Base-by-base conservation (phyloP, 2,888 invertebrate species). In the Yponomeuta evonymella region DNA sequence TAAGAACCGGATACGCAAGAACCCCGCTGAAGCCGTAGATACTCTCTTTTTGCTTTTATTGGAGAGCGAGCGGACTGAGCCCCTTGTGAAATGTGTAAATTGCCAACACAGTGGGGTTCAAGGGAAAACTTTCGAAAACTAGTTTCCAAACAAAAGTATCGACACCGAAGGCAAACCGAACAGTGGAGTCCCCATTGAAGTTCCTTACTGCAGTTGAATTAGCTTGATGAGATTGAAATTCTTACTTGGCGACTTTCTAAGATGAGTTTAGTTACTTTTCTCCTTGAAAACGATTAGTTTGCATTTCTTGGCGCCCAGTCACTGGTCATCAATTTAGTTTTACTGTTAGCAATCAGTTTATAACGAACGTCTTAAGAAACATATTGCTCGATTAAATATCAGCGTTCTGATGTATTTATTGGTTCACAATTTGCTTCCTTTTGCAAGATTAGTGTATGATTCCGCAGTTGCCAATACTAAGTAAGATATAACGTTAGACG, bases 31-130 rank as follows among this genome's bases (percentile, higher is more conserved):
- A 30, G 30, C 33, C 11, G 23, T 65, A 29, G 33, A 30, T 67
- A 43, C 43, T 58, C 51, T 36, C 67, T 80, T 77, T 76, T 77
- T 76, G 77, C 76, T 76, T 83, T 81, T 83, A 85, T 84, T 84
- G 83, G 75, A 83, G 80, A 58, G 51, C 51, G 51, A 58, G 51
- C 78, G 81, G 81, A 83, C 82, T 82, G 84, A 83, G 81, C 81
- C 81, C 78, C 81, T 75, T 58, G 81, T 83, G 80, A 84, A 84
- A 85, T 85, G 85, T 85, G 83, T 84, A 81, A 82, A 85, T 83
- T 85, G 82, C 81, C 79, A 84, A 83, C 83, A 84, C 83, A 84
- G 81, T 80, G 77, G 80, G 79, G 81, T 83, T 80, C 81, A 77
- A 78, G 80, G 73, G 72, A 77, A 84, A 83, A 78, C 81, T 83